phyloP scores from a whole-genome alignment of 2,888 invertebrate genomes.

The Thereva nobilitata region DNA sequence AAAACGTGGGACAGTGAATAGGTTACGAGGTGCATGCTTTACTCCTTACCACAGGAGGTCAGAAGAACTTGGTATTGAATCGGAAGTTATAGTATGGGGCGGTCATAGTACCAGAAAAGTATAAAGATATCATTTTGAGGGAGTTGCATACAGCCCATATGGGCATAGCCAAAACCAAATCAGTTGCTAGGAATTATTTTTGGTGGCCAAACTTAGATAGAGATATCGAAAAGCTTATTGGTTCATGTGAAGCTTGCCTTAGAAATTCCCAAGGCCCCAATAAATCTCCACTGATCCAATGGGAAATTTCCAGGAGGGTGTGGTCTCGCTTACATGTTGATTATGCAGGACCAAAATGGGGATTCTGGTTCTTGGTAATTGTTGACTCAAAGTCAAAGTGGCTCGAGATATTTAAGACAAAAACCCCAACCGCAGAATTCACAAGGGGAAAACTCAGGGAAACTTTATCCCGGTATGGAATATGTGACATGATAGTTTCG shows the following conservation, averaged over 20 bases:
- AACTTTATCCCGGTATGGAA: constrained; percentile 27
- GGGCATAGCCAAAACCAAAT: constrained; percentile 33
- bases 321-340: constrained; percentile 30
- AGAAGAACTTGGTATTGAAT: constrained; percentile 4
- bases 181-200: constrained; percentile 31
- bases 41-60: background rate
- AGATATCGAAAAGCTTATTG: constrained; percentile 10
- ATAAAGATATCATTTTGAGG: constrained; percentile 5
- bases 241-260: background rate
- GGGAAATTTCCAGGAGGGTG: constrained; percentile 10
- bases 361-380: constrained; percentile 29
- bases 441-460: constrained; percentile 32
- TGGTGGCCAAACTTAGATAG: constrained; percentile 31
- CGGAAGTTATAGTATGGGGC: background rate
- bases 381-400: constrained; percentile 36
- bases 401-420: constrained; percentile 35
- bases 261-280: constrained; percentile 6
- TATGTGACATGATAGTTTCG: constrained; percentile 30
- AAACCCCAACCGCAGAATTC: constrained; percentile 30
- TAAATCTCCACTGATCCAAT: constrained; percentile 9
- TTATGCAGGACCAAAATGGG: constrained; percentile 33
- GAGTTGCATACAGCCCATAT: constrained; percentile 35
- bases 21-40: background rate
- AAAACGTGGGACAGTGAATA: background rate
- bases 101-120: background rate